A percentile compares a stretch with the other conserved stretches of the same genome.
Evolutionary conservation across 2,888 invertebrate species (phyloP).

Genomic region (Ormyrus labotus): DNA sequence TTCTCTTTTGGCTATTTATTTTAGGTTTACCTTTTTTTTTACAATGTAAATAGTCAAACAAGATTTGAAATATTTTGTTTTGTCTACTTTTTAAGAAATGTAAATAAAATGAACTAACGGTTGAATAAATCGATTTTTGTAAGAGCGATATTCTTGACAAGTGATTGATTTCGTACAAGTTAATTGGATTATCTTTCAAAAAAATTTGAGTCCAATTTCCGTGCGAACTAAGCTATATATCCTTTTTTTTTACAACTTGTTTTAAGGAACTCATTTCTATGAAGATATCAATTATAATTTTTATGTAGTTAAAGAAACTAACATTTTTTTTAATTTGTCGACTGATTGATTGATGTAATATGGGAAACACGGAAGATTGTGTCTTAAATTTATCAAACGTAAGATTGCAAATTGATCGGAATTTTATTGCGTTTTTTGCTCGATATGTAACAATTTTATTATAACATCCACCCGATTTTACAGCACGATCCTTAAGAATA

Average conservation of each 20-base stretch:
- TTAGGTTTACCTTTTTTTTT: too few species aligned
- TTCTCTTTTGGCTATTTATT: too few species aligned
- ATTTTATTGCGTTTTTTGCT: neutral
- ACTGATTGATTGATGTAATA: slow-evolving; percentile 33
- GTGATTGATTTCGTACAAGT: neutral
- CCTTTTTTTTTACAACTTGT: neutral
- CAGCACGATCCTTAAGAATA: too few species aligned
- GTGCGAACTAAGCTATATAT: neutral
- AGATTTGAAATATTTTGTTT: too few species aligned
- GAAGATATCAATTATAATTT: slow-evolving; percentile 1
- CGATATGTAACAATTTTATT: neutral
- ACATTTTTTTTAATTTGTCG: neutral
- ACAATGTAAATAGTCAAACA: too few species aligned
- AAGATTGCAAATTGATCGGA: slow-evolving; percentile 15
- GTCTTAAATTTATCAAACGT: slow-evolving; percentile 17
- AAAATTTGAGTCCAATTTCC: neutral
- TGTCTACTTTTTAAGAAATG: too few species aligned
- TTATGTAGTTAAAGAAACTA: neutral
- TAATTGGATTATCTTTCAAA: neutral
- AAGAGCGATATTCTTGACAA: neutral
- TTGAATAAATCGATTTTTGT: too few species aligned
- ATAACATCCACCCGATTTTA: neutral
- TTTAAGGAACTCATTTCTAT: neutral
- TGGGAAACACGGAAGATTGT: slow-evolving; percentile 6
- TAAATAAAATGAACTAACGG: too few species aligned